A percentile compares a stretch with the other conserved stretches of the same genome.
Conservation (phyloP, 1,140 invertebrate genomes). For the Bradynema listronoti region DNA sequence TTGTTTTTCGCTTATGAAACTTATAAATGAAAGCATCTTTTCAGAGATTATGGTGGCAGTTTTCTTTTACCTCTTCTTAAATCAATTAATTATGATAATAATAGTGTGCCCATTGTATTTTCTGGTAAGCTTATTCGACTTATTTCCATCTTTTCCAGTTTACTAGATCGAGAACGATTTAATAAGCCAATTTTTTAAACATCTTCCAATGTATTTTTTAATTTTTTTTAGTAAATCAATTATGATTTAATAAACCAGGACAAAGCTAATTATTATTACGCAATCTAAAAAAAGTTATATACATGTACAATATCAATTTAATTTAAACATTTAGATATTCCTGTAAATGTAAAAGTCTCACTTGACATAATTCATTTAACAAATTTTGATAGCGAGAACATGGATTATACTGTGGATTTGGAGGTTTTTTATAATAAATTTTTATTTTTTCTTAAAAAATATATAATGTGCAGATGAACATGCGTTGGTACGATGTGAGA, state of each 20-base stretch:
- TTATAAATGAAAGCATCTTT: no score
- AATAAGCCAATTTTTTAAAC: no score
- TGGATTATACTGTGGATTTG: conserved; percentile 53
- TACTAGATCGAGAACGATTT: no score
- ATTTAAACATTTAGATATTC: conserved; percentile 54
- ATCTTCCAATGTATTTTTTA: conserved; percentile 7
- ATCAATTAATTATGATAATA: conserved; percentile 51
- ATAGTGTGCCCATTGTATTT: conserved; percentile 47
- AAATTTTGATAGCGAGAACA: conserved; percentile 52
- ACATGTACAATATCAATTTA: no score
- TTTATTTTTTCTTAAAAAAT: no score
- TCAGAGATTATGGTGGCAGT: conserved; percentile 50
- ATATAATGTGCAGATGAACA: conserved; percentile 46
- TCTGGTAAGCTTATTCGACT: conserved; percentile 26
- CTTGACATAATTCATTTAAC: conserved; percentile 51
- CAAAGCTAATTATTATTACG: no score
- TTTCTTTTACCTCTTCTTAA: conserved; percentile 53
- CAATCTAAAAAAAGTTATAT: no score
- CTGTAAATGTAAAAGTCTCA: conserved; percentile 46
- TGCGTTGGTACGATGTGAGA: conserved; percentile 42
- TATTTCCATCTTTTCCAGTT: background rate
- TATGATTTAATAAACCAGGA: no score
- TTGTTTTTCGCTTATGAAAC: no score
- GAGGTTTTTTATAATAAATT: no score
- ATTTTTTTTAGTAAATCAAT: no score